Evolutionary conservation across 1,140 invertebrate genomes (phyloP), one percentile per base, ranked within the genome.

Genomic region (Drosophila erecta): DNA sequence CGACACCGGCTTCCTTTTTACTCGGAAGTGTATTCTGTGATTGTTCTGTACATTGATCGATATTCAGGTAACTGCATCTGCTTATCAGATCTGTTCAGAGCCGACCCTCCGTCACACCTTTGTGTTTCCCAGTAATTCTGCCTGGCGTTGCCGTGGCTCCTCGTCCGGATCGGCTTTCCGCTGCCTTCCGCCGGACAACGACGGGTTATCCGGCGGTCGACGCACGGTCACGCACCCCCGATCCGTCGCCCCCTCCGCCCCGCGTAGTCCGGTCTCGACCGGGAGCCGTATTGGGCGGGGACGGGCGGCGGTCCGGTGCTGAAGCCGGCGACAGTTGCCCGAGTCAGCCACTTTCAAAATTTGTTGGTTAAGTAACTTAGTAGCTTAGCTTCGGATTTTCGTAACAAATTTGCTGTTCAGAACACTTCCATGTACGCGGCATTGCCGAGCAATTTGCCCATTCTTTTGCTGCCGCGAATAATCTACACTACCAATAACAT

Each of bases 301-400:
- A 69, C 72, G 83, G 83, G 79, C 65, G 83, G 64, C 69, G 79
- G 76, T 62, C 73, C 79, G 50, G 64, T 86, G 87, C 72, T 74
- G 90, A 91, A 90, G 84, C 90, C 79, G 81, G 76, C 87, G 76
- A 86, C 87, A 84, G 81, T 90, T 90, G 87, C 81, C 90, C 90
- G 79, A 79, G 87, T 92, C 87, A 83, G 87, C 85, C 90, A 86
- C 90, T 92, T 89, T 92, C 90, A 92, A 92, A 92, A 92, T 92
- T 92, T 92, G 87, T 91, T 92, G 89, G 90, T 92, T 92, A 92
- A 92, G 90, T 92, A 92, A 92, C 91, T 92, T 92, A 79, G 90
- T 92, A 92, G 90, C 90, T 92, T 92, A 92, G 91, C 91, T 92
- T 92, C 91, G 91, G 91, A 92, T 92, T 92, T 92, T 89, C 81